Evolutionary conservation across 2,113 vertebrate genomes (phyloP), one percentile per base, ranked within the genome.

Genomic region (Hucho hucho): DNA sequence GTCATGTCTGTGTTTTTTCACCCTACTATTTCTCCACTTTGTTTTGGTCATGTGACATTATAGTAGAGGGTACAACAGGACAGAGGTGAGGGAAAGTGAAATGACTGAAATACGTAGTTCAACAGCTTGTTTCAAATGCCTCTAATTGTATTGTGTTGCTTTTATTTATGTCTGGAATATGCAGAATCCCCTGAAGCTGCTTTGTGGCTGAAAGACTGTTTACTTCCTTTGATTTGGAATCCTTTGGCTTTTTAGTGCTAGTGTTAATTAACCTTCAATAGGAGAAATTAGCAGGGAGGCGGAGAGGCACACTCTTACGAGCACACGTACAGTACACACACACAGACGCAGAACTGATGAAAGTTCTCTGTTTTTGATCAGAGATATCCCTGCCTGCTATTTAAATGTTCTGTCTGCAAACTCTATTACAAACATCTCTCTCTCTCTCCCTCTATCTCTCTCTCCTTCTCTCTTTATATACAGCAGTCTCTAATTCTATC

Each of bases 181-280:
- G 26, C 32, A 37, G 46, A 87, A 88, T 86, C 87, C 88, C 90
- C 81, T 4, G 26, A 85, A 85, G 88, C 86, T 5, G 58, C 53
- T 73, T 53, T 58, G 61, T 29, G 29, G 56, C 78, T 73, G 84
- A 77, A 78, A 81, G 79, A 82, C 75, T 90, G 85, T 89, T 89
- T 87, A 87, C 88, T 80, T 86, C 75, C 88, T 92, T 89, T 91
- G 88, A 89, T 89, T 90, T 83, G 79, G 83, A 87, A 83, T 88
- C 80, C 81, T 79, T 83, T 88, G 84, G 87, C 87, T 89, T 88
- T 73, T 90, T 75, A 90, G 87, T 90, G 72, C 81, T 37, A 90
- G 87, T 86, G 78, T 84, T 93, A 93, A 93, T 93, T 92, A 92
- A 93, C 89, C 90, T 90, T 87, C 87, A 90, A 88, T 89, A 89